Evolutionary conservation across 1,140 invertebrate species (phyloP).

Genomic region (Varroa destructor): DNA sequence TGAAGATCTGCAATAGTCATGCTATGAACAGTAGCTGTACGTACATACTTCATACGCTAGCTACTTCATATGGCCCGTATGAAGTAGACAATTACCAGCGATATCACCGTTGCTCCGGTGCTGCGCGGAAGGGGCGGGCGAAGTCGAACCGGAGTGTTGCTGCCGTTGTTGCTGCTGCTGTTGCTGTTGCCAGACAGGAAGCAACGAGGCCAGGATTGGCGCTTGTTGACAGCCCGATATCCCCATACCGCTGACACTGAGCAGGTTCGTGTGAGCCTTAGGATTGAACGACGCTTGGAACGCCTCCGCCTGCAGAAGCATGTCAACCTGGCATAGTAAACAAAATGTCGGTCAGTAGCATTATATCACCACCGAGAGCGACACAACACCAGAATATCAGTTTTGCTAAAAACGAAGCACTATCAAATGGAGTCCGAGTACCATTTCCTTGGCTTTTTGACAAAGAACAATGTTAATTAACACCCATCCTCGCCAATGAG

Average conservation of each 20-base stretch:
- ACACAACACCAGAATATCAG: too few relatives aligned
- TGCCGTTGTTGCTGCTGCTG: conserved; percentile 17
- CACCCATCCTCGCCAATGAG: too few relatives aligned
- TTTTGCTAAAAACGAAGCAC: too few relatives aligned
- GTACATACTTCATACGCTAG: too few relatives aligned
- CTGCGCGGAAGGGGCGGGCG: background rate
- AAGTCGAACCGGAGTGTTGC: conserved; percentile 14
- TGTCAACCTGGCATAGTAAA: background rate
- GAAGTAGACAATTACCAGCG: conserved; percentile 2
- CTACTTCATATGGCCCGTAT: background rate
- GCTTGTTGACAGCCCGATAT: conserved; percentile 12
- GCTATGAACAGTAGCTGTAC: background rate
- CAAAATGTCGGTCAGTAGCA: too few relatives aligned
- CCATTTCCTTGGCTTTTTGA: too few relatives aligned
- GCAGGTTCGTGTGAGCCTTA: conserved; percentile 8
- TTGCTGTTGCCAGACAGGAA: conserved; percentile 17
- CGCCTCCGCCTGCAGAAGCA: conserved; percentile 27
- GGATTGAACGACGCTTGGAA: conserved; percentile 18
- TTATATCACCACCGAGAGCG: too few relatives aligned
- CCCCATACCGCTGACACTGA: background rate
- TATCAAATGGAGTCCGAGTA: too few relatives aligned
- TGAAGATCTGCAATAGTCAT: conserved; percentile 1
- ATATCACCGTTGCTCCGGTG: conserved; percentile 24
- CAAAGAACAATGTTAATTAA: too few relatives aligned
- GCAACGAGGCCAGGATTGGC: conserved; percentile 4